A percentile compares a stretch with the other conserved stretches of the same genome.
Conservation (phyloP, 2,888 invertebrate genomes). For the Tinea semifulvella region DNA sequence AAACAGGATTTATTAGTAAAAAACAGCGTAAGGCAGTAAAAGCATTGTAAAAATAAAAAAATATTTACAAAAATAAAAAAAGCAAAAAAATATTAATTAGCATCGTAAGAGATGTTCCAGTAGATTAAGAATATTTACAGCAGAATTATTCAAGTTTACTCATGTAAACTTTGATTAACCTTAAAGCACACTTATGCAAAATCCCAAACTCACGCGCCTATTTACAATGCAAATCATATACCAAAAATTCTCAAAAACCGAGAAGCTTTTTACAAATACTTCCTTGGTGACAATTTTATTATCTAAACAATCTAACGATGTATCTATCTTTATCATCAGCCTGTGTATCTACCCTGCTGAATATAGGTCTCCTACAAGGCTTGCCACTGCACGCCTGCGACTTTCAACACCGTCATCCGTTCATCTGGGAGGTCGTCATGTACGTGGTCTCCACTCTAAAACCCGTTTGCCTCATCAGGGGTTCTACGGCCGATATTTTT, state of each 20-base stretch:
- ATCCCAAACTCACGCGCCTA: slow-evolving; percentile 5
- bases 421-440: no score
- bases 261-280: background rate
- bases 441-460: no score
- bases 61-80: slow-evolving; percentile 20
- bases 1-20: slow-evolving; percentile 12
- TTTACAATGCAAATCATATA: background rate
- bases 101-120: slow-evolving; percentile 60
- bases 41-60: slow-evolving; percentile 20
- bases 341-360: no score
- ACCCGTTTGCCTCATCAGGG: no score
- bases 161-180: background rate
- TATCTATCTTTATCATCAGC: no score
- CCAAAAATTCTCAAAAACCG: background rate
- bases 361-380: no score
- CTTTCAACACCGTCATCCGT: no score
- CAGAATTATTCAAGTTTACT: slow-evolving; percentile 28
- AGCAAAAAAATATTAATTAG: slow-evolving; percentile 20
- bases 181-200: slow-evolving; percentile 1
- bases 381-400: no score
- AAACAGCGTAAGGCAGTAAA: slow-evolving; percentile 18
- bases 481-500: no score
- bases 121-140: slow-evolving; percentile 28
- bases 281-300: slow-evolving; percentile 3
- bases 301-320: no score